phyloP scores from a whole-genome alignment of 2,797 vertebrate genomes.

The Cyclura pinguis region DNA sequence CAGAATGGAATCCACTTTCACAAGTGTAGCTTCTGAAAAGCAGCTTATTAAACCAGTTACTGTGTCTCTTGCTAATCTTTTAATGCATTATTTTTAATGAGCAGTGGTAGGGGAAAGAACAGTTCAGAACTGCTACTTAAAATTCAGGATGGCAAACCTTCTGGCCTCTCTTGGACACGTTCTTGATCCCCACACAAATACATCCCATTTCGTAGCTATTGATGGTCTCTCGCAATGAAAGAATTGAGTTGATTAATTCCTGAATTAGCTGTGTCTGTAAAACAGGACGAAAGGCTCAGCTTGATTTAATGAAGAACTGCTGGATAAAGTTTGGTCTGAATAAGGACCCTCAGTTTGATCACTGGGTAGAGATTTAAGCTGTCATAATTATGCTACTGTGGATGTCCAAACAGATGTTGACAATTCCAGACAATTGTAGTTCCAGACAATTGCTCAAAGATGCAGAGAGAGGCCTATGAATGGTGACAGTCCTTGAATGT shows the following conservation, averaged over 20 bases:
- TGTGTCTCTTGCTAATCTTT: slow-evolving; percentile 52
- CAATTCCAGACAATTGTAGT: background rate
- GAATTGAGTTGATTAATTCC: slow-evolving; percentile 37
- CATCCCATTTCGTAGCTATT: background rate
- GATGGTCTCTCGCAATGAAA: slow-evolving; percentile 25
- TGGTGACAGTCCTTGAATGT: background rate
- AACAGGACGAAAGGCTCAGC: background rate
- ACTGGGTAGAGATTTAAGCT: slow-evolving; percentile 8
- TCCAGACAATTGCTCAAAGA: background rate
- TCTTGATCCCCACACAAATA: background rate
- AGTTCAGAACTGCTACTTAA: slow-evolving; percentile 64
- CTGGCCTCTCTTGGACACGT: slow-evolving; percentile 44
- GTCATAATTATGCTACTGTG: slow-evolving; percentile 33
- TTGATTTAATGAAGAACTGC: slow-evolving; percentile 28
- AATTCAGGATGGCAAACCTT: slow-evolving; percentile 64
- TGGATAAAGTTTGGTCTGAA: background rate
- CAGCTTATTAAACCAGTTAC: slow-evolving; percentile 58
- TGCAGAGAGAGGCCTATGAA: background rate
- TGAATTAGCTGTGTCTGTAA: slow-evolving; percentile 38
- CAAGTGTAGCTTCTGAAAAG: slow-evolving; percentile 59
- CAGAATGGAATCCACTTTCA: slow-evolving; percentile 53
- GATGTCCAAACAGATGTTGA: background rate
- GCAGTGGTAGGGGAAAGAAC: slow-evolving; percentile 51
- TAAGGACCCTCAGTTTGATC: slow-evolving; percentile 27
- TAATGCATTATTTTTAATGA: slow-evolving; percentile 53